Conservation (phyloP, 37 sponge, comb jelly and placozoan species). For the Tethya wilhelma region DNA sequence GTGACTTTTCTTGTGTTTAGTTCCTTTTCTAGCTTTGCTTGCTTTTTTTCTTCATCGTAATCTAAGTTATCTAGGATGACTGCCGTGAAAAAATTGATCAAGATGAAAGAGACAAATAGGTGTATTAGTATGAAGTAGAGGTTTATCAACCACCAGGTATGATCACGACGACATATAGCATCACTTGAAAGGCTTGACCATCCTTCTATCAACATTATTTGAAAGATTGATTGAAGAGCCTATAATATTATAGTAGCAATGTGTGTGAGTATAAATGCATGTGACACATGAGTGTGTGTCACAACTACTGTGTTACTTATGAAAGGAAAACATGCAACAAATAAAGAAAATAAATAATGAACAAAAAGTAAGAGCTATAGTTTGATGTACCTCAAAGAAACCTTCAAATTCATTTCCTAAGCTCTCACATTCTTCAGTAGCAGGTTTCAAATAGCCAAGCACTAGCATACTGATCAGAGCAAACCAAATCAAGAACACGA, state of each 20-base stretch:
- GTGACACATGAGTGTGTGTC: no score
- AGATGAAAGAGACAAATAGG: slow-evolving; percentile 69
- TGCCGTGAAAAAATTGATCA: slow-evolving; percentile 79
- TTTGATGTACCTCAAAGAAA: slow-evolving; percentile 57
- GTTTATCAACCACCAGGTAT: slow-evolving; percentile 36
- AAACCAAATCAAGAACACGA: not conserved
- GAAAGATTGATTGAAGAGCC: slow-evolving; percentile 75
- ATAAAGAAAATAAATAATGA: no score
- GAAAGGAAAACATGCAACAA: not conserved
- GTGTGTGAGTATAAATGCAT: no score
- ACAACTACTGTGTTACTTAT: no score
- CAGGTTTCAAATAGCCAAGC: not conserved
- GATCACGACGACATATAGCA: slow-evolving; percentile 39
- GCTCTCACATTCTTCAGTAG: slow-evolving; percentile 19
- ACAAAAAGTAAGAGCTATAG: no score
- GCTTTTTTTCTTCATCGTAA: slow-evolving; percentile 68
- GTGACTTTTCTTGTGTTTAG: slow-evolving; percentile 12
- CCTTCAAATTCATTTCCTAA: slow-evolving; percentile 25
- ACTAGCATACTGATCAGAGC: not conserved
- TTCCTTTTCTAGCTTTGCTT: slow-evolving; percentile 37
- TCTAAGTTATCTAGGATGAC: slow-evolving; percentile 81
- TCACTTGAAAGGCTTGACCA: slow-evolving; percentile 79
- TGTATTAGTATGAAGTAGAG: slow-evolving; percentile 62
- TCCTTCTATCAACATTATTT: slow-evolving; percentile 77
- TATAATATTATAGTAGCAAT: no score